Evolutionary conservation across 2,113 vertebrate genomes (phyloP).

Genomic region (Panthera leo): DNA sequence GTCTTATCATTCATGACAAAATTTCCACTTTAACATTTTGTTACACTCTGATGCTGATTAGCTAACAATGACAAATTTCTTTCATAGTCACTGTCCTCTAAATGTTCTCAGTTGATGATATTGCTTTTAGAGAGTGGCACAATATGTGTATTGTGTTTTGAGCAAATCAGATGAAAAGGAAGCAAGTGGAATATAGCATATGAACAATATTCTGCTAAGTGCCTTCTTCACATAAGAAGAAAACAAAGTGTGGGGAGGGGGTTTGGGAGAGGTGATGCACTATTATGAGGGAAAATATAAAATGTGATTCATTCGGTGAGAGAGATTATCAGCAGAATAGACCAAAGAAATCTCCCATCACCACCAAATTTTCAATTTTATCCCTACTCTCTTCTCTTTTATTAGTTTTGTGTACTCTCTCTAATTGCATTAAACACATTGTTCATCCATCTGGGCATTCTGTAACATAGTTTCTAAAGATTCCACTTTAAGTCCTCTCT

Average conservation of each 20-base stretch:
- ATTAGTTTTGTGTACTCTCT: not conserved
- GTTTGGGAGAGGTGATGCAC: not conserved
- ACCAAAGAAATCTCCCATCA: not conserved
- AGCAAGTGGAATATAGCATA: not conserved
- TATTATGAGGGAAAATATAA: not conserved
- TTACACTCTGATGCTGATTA: not conserved
- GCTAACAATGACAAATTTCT: not conserved
- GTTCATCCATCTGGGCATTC: not conserved
- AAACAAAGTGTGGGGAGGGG: not conserved
- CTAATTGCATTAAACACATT: not conserved
- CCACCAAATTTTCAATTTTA: not conserved
- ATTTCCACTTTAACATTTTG: not conserved
- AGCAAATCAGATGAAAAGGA: not conserved
- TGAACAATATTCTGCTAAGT: not conserved
- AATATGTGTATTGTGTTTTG: not conserved
- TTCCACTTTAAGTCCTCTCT: not conserved
- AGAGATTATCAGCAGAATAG: not conserved
- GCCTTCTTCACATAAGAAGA: not conserved
- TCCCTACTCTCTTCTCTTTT: not conserved
- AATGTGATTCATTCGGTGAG: not conserved
- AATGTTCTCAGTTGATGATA: not conserved
- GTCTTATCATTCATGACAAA: not conserved
- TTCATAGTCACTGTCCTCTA: not conserved
- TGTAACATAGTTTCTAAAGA: not conserved
- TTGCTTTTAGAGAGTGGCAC: constrained; percentile 2